Conservation (phyloP, 2,113 vertebrate species). For the Peromyscus maniculatus region DNA sequence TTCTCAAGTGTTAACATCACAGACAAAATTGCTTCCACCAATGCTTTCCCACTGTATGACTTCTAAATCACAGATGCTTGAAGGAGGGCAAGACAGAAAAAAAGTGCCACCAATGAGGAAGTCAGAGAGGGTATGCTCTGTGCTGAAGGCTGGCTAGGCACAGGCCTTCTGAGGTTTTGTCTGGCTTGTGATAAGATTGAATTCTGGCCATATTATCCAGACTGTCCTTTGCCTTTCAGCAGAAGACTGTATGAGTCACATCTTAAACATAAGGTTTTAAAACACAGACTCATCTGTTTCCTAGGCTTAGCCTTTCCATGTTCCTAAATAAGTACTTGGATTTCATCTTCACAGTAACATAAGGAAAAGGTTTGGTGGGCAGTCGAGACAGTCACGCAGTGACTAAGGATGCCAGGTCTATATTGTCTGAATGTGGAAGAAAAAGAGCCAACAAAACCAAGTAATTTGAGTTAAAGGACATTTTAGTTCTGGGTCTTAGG, state of each 20-base stretch:
- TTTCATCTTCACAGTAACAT: slow-evolving; percentile 43
- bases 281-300: slow-evolving; percentile 53
- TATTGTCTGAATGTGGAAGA: background rate
- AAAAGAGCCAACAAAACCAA: background rate
- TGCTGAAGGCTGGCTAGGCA: background rate
- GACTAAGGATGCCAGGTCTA: background rate
- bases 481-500: background rate
- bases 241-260: background rate
- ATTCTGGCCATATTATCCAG: background rate
- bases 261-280: slow-evolving; percentile 56
- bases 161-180: background rate
- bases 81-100: background rate
- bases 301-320: slow-evolving; percentile 23
- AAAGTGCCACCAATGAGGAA: background rate
- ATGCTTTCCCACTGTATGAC: background rate
- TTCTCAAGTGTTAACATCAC: background rate
- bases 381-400: slow-evolving; percentile 5
- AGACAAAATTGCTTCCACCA: background rate
- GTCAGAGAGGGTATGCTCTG: background rate
- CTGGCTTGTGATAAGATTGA: background rate
- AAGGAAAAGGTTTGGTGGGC: background rate
- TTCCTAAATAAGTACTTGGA: slow-evolving; percentile 68
- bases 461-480: slow-evolving; percentile 19
- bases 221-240: slow-evolving; percentile 14
- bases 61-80: background rate